Base-by-base conservation (phyloP, 2,113 vertebrate species). In the Maccullochella peelii region DNA sequence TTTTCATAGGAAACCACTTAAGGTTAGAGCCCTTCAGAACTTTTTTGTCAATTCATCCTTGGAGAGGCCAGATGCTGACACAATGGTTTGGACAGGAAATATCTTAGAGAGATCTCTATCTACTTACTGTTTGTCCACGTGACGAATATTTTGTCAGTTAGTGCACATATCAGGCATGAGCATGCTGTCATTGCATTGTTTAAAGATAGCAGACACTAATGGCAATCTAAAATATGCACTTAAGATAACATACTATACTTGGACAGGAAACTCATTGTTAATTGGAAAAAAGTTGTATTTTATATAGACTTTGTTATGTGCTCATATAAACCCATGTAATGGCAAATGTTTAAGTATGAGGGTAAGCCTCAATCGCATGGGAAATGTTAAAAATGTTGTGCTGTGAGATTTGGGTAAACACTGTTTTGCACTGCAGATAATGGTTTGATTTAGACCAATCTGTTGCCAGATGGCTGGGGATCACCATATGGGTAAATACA, bases 401-500 rank as follows among this genome's bases (percentile, higher is more conserved):
- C 12, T 54, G 72, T 33, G 30, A 33, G 30, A 33, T 33, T 33
- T 33, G 30, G 30, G 30, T 33, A 33, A 33, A 80, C 21, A 74
- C 4, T 69, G 68, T 77, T 77, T 89, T 78, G 27, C 58, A 54
- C 49, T 33, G 18, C 33, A 59, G 23, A 27, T 71, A 54, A 70
- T 47, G 50, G 47, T 66, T 69, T 82, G 70, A 80, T 83, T 85
- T 61, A 79, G 59, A 73, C 57, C 40, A 66, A 20, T 87, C 25
- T 90, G 70, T 66, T 20, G 16, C 82, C 86, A 92, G 61, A 83
- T 85, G 77, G 77, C 69, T 54, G 15, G 62, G 63, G 57, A 77
- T 84, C 72, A 52, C 40, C 55, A 74, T 72, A 79, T 81, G 76
- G 62, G 49, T 83, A 66, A 86, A 86, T 77, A 85, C 40, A 89